Conservation (phyloP, 2,888 invertebrate genomes). For the Conistra vaccinii region DNA sequence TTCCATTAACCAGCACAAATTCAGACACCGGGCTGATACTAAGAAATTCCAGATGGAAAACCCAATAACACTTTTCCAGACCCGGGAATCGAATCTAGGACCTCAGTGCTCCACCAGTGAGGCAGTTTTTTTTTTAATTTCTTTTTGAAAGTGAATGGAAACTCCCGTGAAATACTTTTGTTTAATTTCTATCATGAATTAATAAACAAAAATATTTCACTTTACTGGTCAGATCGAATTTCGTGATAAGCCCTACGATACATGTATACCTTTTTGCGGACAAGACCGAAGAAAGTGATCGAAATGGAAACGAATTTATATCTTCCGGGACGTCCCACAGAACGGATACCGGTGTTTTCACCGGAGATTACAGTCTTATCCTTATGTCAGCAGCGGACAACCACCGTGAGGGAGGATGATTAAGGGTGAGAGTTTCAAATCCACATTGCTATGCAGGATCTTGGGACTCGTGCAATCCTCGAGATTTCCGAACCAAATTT, state of each 20-base stretch:
- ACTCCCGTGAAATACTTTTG: background rate
- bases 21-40: too few species aligned
- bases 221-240: background rate
- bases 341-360: background rate
- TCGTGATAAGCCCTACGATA: background rate
- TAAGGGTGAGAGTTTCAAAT: background rate
- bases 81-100: too few species aligned
- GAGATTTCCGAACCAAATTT: background rate
- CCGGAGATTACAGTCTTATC: conserved; percentile 13
- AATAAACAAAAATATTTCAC: too few species aligned
- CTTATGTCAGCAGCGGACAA: conserved; percentile 1
- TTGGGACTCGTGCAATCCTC: background rate
- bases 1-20: too few species aligned
- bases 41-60: too few species aligned
- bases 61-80: too few species aligned
- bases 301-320: conserved; percentile 18
- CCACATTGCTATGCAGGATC: conserved; percentile 6
- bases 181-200: too few species aligned
- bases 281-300: background rate
- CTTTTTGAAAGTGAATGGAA: background rate
- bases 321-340: background rate
- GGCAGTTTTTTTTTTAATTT: too few species aligned
- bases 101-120: too few species aligned
- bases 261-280: background rate
- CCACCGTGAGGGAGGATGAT: background rate